Conservation (phyloP, 2,113 vertebrate species). For the Petaurus breviceps region DNA sequence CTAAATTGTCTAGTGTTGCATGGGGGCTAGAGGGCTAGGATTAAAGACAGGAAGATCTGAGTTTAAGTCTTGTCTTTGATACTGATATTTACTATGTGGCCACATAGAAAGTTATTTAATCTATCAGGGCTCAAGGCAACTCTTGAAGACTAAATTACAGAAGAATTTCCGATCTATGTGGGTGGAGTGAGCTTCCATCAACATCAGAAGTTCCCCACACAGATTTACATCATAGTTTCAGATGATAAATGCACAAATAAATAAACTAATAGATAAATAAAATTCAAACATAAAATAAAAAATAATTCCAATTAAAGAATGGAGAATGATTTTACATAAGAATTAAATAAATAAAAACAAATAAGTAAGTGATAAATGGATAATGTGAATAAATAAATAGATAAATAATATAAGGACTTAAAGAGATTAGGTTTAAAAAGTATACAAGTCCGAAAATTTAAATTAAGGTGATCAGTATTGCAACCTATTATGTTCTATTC, state of each 20-base stretch:
- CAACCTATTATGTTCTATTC: background rate
- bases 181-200: background rate
- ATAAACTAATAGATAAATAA: background rate
- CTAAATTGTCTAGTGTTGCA: background rate
- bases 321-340: background rate
- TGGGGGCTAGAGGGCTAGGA: background rate
- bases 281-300: background rate
- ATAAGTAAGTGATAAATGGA: background rate
- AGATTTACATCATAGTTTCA: background rate
- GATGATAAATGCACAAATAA: background rate
- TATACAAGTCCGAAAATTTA: background rate
- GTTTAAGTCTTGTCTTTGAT: background rate
- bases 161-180: background rate
- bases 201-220: background rate
- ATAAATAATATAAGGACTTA: background rate
- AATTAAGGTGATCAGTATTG: background rate
- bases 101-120: background rate
- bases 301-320: background rate
- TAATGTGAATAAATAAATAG: background rate
- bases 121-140: background rate
- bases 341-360: background rate
- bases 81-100: background rate
- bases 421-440: background rate
- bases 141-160: background rate
- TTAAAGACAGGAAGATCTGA: background rate